Conservation (phyloP, 2,888 invertebrate species). For the Lasioglossum zephyrum region DNA sequence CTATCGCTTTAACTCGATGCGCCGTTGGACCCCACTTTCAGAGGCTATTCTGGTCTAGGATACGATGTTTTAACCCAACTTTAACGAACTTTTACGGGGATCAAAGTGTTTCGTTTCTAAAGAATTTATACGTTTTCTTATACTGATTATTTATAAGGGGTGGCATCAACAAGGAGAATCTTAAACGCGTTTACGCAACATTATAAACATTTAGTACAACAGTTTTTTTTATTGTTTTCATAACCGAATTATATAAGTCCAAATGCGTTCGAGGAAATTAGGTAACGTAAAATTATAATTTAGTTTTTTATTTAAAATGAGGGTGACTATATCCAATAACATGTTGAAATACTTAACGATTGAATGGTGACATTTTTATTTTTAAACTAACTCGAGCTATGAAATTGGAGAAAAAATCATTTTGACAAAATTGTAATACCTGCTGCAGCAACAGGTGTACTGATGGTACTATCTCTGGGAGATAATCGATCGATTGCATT, state of each 20-base stretch:
- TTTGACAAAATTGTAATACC: background rate
- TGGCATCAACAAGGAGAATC: no score
- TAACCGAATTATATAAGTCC: no score
- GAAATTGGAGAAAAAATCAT: background rate
- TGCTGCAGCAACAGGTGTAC: constrained; percentile 2
- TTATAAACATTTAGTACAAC: no score
- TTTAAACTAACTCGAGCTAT: background rate
- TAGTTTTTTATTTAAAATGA: background rate
- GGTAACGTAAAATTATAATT: background rate
- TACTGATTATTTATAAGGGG: background rate
- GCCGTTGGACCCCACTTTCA: background rate
- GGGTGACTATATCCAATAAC: background rate
- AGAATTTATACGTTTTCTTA: background rate
- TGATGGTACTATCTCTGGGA: background rate
- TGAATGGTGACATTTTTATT: background rate
- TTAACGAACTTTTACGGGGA: background rate
- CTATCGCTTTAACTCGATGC: background rate
- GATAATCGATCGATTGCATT: background rate
- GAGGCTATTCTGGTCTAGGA: background rate
- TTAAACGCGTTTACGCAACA: no score
- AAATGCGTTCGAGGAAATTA: no score
- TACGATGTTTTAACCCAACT: background rate
- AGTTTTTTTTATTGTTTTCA: no score
- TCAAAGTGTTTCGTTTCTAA: background rate
- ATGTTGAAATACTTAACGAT: background rate